Percentiles rank a stretch among this genome's conserved stretches.
Evolutionary conservation across 2,888 invertebrate species (phyloP).

Genomic region (Coleophora flavipennella): DNA sequence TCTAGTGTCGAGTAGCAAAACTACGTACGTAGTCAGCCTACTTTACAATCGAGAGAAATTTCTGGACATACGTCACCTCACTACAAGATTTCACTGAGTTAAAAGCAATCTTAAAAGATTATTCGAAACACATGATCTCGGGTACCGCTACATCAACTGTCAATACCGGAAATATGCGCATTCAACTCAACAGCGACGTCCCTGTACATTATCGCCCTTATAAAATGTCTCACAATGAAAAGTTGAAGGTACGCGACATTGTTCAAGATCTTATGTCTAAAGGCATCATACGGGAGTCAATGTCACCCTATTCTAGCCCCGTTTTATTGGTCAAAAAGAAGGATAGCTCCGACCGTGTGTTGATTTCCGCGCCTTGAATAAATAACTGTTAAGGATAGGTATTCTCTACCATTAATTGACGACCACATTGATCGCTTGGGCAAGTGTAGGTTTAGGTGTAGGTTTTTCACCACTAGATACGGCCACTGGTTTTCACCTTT

Average conservation of each 20-base stretch:
- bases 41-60: no score
- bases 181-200: neutral
- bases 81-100: no score
- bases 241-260: neutral
- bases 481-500: no score
- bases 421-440: no score
- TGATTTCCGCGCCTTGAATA: no score
- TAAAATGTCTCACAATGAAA: neutral
- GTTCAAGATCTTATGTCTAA: neutral
- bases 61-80: no score
- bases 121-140: neutral
- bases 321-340: neutral
- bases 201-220: slow-evolving; percentile 2
- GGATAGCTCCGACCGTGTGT: neutral
- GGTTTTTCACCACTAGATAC: no score
- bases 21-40: no score
- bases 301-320: neutral
- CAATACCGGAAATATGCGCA: slow-evolving; percentile 1
- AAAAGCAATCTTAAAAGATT: neutral
- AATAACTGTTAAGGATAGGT: no score
- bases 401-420: no score
- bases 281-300: neutral
- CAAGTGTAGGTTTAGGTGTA: no score
- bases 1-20: no score
- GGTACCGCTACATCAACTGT: slow-evolving; percentile 2